These are phyloP conservation scores for Anthrax anthrax DNA, from an alignment of 2,888 invertebrate species.

Conservation along the genomic window DNA sequence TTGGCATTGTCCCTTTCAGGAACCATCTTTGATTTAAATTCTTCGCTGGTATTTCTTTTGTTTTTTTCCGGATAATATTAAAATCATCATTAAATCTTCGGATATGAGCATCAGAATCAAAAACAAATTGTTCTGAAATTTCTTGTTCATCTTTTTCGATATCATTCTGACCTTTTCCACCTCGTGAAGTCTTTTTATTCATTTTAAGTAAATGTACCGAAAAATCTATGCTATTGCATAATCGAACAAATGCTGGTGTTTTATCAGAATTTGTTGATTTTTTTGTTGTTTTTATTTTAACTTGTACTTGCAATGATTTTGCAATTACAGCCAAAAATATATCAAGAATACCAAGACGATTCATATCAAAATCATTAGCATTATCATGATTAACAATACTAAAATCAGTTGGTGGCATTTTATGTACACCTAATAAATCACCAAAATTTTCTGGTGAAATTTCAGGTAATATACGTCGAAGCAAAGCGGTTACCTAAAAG, in stretches of 20 bases:
- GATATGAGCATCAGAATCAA: constrained; percentile 1
- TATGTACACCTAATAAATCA: constrained; percentile 54
- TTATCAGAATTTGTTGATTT: constrained; percentile 44
- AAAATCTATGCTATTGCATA: constrained; percentile 30
- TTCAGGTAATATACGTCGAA: constrained; percentile 79
- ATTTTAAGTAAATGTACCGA: constrained; percentile 27
- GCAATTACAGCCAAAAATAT: constrained; percentile 82
- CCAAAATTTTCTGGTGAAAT: constrained; percentile 74
- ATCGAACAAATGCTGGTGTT: constrained; percentile 30
- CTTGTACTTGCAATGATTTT: constrained; percentile 79
- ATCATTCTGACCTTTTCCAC: too few species aligned
- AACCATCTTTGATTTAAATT: constrained; percentile 55
- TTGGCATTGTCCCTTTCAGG: constrained; percentile 67
- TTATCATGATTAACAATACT: constrained; percentile 47
- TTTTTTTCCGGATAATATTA: constrained; percentile 16
- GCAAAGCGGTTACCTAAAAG: constrained; percentile 45
- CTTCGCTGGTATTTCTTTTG: constrained; percentile 19
- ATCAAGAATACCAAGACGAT: constrained; percentile 66
- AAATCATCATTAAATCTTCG: constrained; percentile 13
- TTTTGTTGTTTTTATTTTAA: constrained; percentile 44
- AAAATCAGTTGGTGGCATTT: constrained; percentile 60
- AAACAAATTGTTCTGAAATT: constrained; percentile 5
- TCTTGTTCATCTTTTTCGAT: neutral
- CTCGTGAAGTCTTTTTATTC: neutral
- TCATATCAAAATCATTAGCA: constrained; percentile 32